Evolutionary conservation across 2,888 invertebrate genomes (phyloP), one percentile per base, ranked within the genome.

Genomic region (Lasioglossum pauxillum): DNA sequence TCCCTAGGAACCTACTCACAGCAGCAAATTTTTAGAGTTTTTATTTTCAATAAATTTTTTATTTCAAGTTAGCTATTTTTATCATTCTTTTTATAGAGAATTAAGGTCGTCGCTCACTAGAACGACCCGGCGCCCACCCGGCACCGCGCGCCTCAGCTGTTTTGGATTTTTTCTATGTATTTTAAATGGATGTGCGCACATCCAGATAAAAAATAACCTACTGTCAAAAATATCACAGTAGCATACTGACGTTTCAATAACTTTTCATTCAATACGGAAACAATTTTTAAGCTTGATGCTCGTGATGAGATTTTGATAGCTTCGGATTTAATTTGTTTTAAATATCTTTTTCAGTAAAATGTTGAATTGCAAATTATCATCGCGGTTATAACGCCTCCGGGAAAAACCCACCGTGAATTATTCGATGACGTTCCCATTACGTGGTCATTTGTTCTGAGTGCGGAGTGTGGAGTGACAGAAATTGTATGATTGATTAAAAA

Each of bases 1-100:
- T n/a, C 5, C 5, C 57, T 12, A 0, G 4, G 0, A 57, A 57
- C 1, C 0, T 12, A n/a, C 57, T 10, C 12, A 4, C 0, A 3
- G n/a, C 10, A 10, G n/a, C 5, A 14, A 46, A 14, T 46, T 4
- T 41, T 41, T 12, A 31, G 31, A 41, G 0, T 1, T 0, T 46
- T 46, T 16, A 10, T 57, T 57, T 53, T 10, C 1, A 23, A 53
- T n/a, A 2, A 10, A 23, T 41, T 41, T 44, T 44, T 2, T 0
- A 44, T 44, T 44, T 44, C 3, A n/a, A 23, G 8, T 53, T 46
- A 5, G 16, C 5, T 4, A 19, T 5, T 19, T 5, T 49, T 14
- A 19, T 49, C 1, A 14, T 14, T 41, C 7, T 49, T 49, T 49
- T 49, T 23, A 2, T 16, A 5, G 5, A 5, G 46, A 49, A 49